A percentile compares a stretch with the other conserved stretches of the same genome.
These are phyloP conservation scores for Cyclargus thomasi DNA, from an alignment of 1,140 invertebrate genomes.

Conservation along the genomic window DNA sequence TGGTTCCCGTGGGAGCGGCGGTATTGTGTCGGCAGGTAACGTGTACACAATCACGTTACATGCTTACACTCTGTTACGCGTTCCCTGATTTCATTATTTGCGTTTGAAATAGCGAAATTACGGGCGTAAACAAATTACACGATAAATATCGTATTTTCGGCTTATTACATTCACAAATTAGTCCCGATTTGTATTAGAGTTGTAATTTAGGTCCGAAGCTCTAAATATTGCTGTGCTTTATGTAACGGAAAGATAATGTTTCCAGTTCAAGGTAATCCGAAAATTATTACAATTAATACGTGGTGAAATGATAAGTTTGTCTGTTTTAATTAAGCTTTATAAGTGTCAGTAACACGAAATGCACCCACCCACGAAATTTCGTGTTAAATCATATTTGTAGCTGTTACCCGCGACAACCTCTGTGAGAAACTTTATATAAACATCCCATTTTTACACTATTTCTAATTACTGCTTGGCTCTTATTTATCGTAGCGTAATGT, in stretches of 20 bases:
- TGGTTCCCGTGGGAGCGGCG: background rate
- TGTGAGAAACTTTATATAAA: no score
- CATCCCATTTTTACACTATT: no score
- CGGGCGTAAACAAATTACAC: conserved; percentile 5
- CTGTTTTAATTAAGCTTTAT: no score
- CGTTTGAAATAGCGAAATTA: conserved; percentile 4
- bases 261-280: background rate
- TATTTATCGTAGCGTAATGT: no score
- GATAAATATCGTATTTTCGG: conserved; percentile 11
- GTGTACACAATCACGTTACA: conserved; percentile 1
- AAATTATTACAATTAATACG: background rate
- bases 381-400: no score
- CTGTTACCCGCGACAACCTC: no score
- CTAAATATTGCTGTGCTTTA: background rate
- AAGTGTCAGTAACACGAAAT: no score
- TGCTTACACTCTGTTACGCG: conserved; percentile 4
- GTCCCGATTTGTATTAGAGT: background rate
- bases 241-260: background rate
- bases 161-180: conserved; percentile 5
- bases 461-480: no score
- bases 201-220: background rate
- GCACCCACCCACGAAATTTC: no score
- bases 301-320: background rate
- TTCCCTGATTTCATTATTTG: conserved; percentile 10
- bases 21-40: conserved; percentile 5